Percentiles rank a stretch among this genome's conserved stretches.
Conservation (phyloP, 2,113 vertebrate species). For the Oryzias curvinotus region DNA sequence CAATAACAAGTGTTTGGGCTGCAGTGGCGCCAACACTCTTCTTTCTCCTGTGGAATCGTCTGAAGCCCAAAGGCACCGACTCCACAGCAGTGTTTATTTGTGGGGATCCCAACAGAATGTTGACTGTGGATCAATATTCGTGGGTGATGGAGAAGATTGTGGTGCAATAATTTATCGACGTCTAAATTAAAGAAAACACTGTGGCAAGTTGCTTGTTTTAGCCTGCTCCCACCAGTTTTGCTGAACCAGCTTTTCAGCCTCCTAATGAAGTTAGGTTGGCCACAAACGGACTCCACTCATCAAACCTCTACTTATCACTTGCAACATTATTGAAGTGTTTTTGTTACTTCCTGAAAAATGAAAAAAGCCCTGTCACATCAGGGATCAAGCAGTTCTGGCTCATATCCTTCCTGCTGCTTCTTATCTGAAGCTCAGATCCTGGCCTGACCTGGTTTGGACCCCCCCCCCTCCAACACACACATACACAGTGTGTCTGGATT, state of each 20-base stretch:
- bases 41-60: slow-evolving; percentile 35
- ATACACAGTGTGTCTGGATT: slow-evolving; percentile 1
- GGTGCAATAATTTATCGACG: not conserved
- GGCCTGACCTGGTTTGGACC: slow-evolving; percentile 36
- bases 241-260: not conserved
- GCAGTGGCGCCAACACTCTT: slow-evolving; percentile 42
- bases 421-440: slow-evolving; percentile 64
- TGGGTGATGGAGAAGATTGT: not conserved
- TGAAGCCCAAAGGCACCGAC: slow-evolving; percentile 14
- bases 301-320: slow-evolving; percentile 29
- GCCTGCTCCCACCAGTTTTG: not conserved
- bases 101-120: slow-evolving; percentile 14
- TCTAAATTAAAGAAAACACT: not conserved
- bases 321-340: slow-evolving; percentile 76
- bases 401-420: slow-evolving; percentile 69
- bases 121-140: not conserved
- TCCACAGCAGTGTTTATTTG: slow-evolving; percentile 19
- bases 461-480: slow-evolving; percentile 9
- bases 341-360: slow-evolving; percentile 72
- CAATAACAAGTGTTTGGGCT: slow-evolving; percentile 62
- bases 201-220: not conserved
- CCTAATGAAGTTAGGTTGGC: slow-evolving; percentile 43
- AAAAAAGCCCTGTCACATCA: slow-evolving; percentile 69
- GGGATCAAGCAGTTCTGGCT: slow-evolving; percentile 55
- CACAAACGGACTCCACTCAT: not conserved